Evolutionary conservation across 2,113 vertebrate genomes (phyloP).

Genomic region (Pogonocichla stellata): DNA sequence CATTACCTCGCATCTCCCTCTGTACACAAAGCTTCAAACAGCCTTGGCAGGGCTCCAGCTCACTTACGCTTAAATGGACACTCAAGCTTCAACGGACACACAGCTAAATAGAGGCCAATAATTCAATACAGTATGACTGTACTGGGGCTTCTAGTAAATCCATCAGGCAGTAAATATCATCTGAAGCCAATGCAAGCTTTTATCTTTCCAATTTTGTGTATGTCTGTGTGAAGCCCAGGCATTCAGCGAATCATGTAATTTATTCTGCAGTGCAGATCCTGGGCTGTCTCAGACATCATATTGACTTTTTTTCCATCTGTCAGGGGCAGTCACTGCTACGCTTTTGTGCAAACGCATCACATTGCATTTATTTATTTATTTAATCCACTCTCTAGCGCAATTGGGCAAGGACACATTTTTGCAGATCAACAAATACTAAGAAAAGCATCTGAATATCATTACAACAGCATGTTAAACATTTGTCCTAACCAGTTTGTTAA

Average conservation of each 20-base stretch:
- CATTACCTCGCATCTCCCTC: constrained; percentile 68
- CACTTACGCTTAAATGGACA: constrained; percentile 86
- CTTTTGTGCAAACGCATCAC: constrained; percentile 74
- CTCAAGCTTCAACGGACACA: constrained; percentile 78
- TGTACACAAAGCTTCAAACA: constrained; percentile 68
- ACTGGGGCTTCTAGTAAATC: constrained; percentile 83
- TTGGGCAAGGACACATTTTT: constrained; percentile 76
- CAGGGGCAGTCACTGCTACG: constrained; percentile 74
- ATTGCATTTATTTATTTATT: constrained; percentile 79
- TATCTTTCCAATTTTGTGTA: constrained; percentile 85
- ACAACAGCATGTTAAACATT: constrained; percentile 79
- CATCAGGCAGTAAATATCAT: constrained; percentile 88
- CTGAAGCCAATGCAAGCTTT: constrained; percentile 86
- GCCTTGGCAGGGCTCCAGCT: constrained; percentile 79
- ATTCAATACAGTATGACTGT: constrained; percentile 85
- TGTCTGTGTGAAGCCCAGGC: constrained; percentile 76
- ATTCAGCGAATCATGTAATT: constrained; percentile 85
- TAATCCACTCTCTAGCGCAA: constrained; percentile 65
- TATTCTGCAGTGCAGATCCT: constrained; percentile 78
- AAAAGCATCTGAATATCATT: constrained; percentile 79
- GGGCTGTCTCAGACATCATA: constrained; percentile 83
- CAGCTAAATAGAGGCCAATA: constrained; percentile 86
- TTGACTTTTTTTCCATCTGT: constrained; percentile 80
- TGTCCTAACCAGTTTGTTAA: constrained; percentile 79
- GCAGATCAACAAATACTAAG: constrained; percentile 78